Conservation (phyloP, 2,888 invertebrate species). For the Xanthorhoe spadicearia region DNA sequence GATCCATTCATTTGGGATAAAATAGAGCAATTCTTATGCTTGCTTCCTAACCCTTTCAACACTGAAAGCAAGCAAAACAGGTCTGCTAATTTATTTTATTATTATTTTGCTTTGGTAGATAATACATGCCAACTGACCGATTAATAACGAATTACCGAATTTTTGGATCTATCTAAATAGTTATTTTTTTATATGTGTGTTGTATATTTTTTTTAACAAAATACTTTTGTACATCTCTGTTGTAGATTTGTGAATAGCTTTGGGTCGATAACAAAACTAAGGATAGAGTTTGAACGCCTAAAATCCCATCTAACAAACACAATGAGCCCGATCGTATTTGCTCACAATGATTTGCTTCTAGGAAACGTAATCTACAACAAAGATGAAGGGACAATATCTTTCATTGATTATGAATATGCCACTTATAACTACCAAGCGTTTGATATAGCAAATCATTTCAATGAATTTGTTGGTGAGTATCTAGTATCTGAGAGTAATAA, state of each 20-base stretch:
- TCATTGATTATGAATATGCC: slow-evolving; percentile 99
- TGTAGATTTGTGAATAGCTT: slow-evolving; percentile 88
- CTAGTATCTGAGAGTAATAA: not conserved
- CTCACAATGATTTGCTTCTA: slow-evolving; percentile 98
- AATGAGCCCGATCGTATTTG: slow-evolving; percentile 93
- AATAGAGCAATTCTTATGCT: slow-evolving; percentile 88
- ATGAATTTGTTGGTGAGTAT: slow-evolving; percentile 95
- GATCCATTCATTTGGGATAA: slow-evolving; percentile 91
- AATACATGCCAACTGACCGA: no score
- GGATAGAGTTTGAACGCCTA: slow-evolving; percentile 88
- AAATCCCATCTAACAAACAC: slow-evolving; percentile 86
- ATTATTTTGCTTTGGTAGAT: not conserved
- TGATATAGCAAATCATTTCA: slow-evolving; percentile 99
- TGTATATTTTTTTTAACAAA: slow-evolving; percentile 35
- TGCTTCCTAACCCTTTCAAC: slow-evolving; percentile 89
- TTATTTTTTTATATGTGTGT: slow-evolving; percentile 15
- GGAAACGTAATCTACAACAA: slow-evolving; percentile 96
- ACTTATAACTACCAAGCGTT: slow-evolving; percentile 96
- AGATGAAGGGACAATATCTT: slow-evolving; percentile 88
- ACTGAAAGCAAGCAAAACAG: slow-evolving; percentile 88
- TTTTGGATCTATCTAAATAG: not conserved
- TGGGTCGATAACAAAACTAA: slow-evolving; percentile 87
- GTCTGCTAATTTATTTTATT: slow-evolving; percentile 70
- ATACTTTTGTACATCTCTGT: slow-evolving; percentile 56
- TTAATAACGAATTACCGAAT: no score